A percentile compares a stretch with the other conserved stretches of the same genome.
These are phyloP conservation scores for Hypotaenidia philippensis DNA, from an alignment of 2,797 vertebrate species.

Conservation along the genomic window DNA sequence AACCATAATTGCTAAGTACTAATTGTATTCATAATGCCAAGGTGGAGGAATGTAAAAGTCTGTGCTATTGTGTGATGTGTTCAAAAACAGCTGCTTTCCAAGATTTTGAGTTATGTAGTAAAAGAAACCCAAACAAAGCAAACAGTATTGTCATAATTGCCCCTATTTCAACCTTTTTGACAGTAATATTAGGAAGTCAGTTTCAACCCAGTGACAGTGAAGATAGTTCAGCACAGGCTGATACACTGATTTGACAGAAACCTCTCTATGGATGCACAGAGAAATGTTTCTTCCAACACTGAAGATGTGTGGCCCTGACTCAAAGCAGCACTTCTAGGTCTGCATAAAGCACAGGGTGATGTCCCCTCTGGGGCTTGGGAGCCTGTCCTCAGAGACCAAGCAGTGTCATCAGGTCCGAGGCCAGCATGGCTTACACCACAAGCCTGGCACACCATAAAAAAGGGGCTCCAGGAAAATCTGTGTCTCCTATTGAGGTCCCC, in stretches of 20 bases:
- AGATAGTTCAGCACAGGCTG: not conserved
- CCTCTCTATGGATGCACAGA: not conserved
- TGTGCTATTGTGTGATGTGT: not conserved
- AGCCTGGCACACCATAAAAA: not conserved
- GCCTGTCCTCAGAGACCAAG: not conserved
- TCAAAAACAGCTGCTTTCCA: not conserved
- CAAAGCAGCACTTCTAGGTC: not conserved
- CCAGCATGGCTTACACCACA: not conserved
- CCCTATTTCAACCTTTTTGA: not conserved
- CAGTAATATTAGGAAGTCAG: not conserved
- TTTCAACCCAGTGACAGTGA: not conserved
- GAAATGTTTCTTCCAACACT: not conserved
- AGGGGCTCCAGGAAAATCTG: not conserved
- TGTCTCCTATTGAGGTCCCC: rapidly evolving
- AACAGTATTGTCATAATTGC: not conserved
- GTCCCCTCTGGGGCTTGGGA: not conserved
- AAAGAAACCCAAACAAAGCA: not conserved
- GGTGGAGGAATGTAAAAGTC: not conserved
- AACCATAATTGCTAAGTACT: not conserved
- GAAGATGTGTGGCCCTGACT: not conserved
- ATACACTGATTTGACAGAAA: not conserved
- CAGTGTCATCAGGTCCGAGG: too few relatives aligned
- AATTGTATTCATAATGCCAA: not conserved
- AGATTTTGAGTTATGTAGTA: not conserved
- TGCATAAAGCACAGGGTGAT: not conserved